Evolutionary conservation across 2,113 vertebrate genomes (phyloP).

Genomic region (Callipepla squamata): DNA sequence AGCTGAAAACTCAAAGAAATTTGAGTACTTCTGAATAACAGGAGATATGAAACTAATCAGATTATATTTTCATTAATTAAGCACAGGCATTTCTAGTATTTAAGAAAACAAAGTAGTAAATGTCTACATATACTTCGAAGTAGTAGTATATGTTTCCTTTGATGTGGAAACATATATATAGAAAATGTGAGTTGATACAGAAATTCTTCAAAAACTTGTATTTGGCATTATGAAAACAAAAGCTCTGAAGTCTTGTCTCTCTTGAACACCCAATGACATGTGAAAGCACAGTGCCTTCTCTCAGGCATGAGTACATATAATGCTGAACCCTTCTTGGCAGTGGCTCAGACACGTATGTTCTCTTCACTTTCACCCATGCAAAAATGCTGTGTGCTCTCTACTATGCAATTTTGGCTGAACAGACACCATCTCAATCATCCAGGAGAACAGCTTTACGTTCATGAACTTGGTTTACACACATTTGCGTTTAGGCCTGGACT

Average conservation of each 20-base stretch:
- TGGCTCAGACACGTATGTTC: neutral
- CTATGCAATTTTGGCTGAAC: neutral
- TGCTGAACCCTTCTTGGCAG: neutral
- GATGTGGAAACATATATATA: neutral
- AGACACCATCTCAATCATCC: rapidly evolving
- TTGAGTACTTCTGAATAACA: neutral
- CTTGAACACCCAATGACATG: neutral
- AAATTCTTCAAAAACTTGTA: neutral
- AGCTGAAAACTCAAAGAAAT: neutral
- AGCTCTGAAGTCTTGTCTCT: neutral
- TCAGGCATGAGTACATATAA: neutral
- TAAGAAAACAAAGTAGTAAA: neutral
- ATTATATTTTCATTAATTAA: neutral
- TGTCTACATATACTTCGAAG: neutral
- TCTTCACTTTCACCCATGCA: neutral
- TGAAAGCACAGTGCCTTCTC: neutral
- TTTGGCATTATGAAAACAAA: neutral
- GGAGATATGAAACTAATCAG: neutral
- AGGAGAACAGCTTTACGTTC: neutral
- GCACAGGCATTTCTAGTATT: neutral
- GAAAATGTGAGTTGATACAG: neutral
- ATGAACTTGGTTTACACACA: neutral
- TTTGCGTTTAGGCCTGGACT: neutral
- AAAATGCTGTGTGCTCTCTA: neutral
- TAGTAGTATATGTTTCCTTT: neutral